phyloP scores from a whole-genome alignment of 35 echinoderm and acorn worm genomes.

The Holothuria glaberrima region DNA sequence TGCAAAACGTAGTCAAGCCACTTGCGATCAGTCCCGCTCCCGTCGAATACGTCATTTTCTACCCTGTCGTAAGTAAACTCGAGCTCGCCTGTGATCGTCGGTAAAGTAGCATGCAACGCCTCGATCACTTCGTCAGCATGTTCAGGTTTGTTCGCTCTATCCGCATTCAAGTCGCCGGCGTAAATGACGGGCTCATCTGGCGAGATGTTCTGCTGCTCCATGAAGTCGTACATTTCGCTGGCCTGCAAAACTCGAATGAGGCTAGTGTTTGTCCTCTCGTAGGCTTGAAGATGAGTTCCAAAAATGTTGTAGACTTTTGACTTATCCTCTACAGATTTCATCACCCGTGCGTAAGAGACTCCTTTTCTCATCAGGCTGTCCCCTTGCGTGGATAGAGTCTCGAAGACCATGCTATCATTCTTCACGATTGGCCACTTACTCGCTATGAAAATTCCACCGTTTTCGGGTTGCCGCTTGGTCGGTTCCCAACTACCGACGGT shows the following conservation, averaged over 20 bases:
- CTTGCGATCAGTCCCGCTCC: background rate
- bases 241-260: conserved; percentile 53
- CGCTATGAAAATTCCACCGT: conserved; percentile 69
- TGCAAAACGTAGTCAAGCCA: conserved; percentile 90
- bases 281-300: conserved; percentile 76
- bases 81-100: conserved; percentile 60
- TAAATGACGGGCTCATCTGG: conserved; percentile 74
- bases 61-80: conserved; percentile 71
- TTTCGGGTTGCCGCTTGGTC: conserved; percentile 31
- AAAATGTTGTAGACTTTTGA: conserved; percentile 64
- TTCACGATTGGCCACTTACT: conserved; percentile 61
- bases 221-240: conserved; percentile 65
- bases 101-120: conserved; percentile 60
- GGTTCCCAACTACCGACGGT: conserved; percentile 30
- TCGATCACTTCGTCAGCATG: conserved; percentile 31
- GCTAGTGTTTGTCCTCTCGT: conserved; percentile 31
- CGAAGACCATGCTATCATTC: conserved; percentile 2
- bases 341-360: conserved; percentile 55
- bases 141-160: conserved; percentile 11
- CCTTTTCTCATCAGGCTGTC: conserved; percentile 56
- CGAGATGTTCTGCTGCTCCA: conserved; percentile 57
- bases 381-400: background rate
- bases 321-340: conserved; percentile 48
- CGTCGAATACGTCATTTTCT: conserved; percentile 70
- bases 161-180: conserved; percentile 75